Conservation (phyloP, 2,797 vertebrate genomes). For the Adelosebastes latens region DNA sequence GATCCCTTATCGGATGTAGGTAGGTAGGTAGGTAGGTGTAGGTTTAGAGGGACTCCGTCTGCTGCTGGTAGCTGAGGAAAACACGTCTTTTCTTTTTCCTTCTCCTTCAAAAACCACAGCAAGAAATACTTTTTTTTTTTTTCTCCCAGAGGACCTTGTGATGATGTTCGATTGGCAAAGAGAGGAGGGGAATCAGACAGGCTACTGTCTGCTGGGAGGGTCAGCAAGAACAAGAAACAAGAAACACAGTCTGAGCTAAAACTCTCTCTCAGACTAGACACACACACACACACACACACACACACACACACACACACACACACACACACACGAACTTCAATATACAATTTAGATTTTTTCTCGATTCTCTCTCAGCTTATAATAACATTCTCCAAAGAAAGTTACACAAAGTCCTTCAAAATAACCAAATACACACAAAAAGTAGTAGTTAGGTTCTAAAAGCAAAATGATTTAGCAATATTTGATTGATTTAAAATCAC, state of each 20-base stretch:
- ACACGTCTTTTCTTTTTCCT: slow-evolving; percentile 46
- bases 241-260: slow-evolving; percentile 10
- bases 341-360: background rate
- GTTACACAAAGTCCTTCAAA: background rate
- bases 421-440: background rate
- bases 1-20: slow-evolving; percentile 82
- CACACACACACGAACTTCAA: background rate
- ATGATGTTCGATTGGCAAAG: slow-evolving; percentile 39
- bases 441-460: background rate
- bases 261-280: background rate
- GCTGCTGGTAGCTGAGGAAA: slow-evolving; percentile 77
- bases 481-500: background rate
- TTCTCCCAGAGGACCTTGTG: slow-evolving; percentile 14
- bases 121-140: slow-evolving; percentile 7
- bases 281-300: background rate
- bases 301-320: background rate
- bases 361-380: background rate
- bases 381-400: background rate
- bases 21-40: slow-evolving; percentile 55
- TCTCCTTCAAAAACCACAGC: slow-evolving; percentile 37
- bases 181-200: slow-evolving; percentile 23
- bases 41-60: slow-evolving; percentile 70
- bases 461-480: background rate
- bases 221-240: slow-evolving; percentile 20
- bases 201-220: slow-evolving; percentile 19